Conservation (phyloP, 2,797 vertebrate species). For the Acrossocheilus wenchowensis region DNA sequence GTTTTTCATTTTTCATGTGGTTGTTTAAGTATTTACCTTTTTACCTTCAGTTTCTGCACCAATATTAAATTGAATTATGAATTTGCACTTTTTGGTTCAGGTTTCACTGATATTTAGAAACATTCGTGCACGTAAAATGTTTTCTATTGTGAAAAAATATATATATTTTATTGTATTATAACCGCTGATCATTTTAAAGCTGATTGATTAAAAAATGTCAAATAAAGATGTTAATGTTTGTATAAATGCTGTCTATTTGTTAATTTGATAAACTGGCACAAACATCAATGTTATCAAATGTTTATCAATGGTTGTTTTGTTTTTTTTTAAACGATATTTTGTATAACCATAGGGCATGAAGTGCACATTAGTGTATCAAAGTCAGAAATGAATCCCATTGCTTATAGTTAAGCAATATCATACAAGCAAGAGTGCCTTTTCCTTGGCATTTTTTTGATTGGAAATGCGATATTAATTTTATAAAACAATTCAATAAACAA, state of each 20-base stretch:
- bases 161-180: conserved; percentile 4
- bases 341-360: no score
- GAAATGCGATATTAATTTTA: neutral
- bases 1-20: neutral
- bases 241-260: neutral
- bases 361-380: neutral
- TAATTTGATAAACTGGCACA: neutral
- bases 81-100: conserved; percentile 5
- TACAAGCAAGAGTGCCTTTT: neutral
- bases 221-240: conserved; percentile 34
- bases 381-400: neutral
- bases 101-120: neutral
- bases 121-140: conserved; percentile 16
- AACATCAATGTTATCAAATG: neutral
- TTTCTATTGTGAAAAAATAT: neutral
- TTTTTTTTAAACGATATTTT: no score
- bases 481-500: neutral
- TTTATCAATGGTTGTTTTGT: neutral
- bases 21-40: neutral
- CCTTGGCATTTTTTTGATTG: neutral
- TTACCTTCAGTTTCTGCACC: conserved; percentile 23
- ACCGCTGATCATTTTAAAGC: conserved; percentile 18
- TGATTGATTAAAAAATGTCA: neutral
- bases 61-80: neutral
- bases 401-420: neutral